phyloP scores from a whole-genome alignment of 2,888 invertebrate species.

The Eilema caniola region DNA sequence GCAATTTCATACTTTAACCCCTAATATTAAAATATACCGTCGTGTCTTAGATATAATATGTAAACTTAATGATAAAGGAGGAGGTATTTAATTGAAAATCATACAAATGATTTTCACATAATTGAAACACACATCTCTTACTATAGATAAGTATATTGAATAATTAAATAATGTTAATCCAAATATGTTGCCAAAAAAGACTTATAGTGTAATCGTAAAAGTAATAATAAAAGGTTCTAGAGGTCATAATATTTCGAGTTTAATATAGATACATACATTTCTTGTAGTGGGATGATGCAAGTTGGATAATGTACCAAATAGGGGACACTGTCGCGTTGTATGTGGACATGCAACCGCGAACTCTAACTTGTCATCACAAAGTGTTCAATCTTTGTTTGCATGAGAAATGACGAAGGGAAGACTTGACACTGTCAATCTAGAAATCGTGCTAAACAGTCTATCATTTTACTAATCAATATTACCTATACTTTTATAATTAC shows the following conservation, averaged over 20 bases:
- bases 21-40: too few species aligned
- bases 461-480: constrained; percentile 81
- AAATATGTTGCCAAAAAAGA: constrained; percentile 86
- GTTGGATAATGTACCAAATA: constrained; percentile 64
- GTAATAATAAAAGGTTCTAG: constrained; percentile 83
- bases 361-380: constrained; percentile 75
- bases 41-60: too few species aligned
- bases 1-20: too few species aligned
- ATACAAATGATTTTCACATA: constrained; percentile 7
- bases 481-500: constrained; percentile 82
- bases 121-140: constrained; percentile 80
- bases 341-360: constrained; percentile 58
- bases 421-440: constrained; percentile 68
- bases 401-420: constrained; percentile 59
- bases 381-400: constrained; percentile 61
- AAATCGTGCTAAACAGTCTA: constrained; percentile 84
- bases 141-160: constrained; percentile 87
- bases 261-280: constrained; percentile 74
- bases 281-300: constrained; percentile 64
- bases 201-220: constrained; percentile 85
- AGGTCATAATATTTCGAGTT: constrained; percentile 82
- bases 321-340: constrained; percentile 56
- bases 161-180: constrained; percentile 87
- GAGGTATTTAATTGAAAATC: too few species aligned
- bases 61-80: not conserved